Base-by-base conservation (phyloP, 2,113 vertebrate genomes). In the Pomatorhinus ruficollis region DNA sequence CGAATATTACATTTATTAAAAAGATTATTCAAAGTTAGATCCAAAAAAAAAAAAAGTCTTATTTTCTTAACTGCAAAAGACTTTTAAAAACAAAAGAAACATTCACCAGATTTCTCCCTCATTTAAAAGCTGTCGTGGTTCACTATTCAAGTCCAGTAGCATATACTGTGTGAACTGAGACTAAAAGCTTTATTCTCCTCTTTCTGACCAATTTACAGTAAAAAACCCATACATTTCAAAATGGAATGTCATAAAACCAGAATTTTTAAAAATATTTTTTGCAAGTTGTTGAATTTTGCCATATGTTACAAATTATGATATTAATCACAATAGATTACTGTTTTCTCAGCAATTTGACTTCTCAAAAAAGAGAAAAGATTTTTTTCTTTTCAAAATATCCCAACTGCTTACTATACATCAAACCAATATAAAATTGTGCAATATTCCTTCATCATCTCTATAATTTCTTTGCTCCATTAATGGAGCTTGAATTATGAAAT, bases 91-190 rank as follows among this genome's bases (percentile, higher is more conserved):
- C 0, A 61, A 71, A 23, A 25, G 11, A 56, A 52, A 10, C 0
- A 19, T 20, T 57, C 39, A 21, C 3, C 4, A 42, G 23, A 16
- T 60, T 54, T 68, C 4, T 70, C 11, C 11, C 4, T 72, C 18
- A 33, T 53, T 50, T 76, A 47, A 64, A 72, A 89, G 12, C 6
- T 27, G 10, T 12, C 0, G 0, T 8, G 3, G 7, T 30, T 76
- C 27, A 35, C 35, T 60, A 2, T 52, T 56, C 31, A 60, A 22
- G 10, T 42, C 27, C 12, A 54, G 12, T 45, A 59, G 2, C 11
- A 33, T 9, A 19, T 7, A n/a, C 2, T 24, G 44, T 1, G 3
- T 63, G 14, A 61, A 57, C 5, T 27, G 20, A 83, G 15, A 64
- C 20, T 33, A 81, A 50, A 64, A 77, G 2, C 6, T 63, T 64